Evolutionary conservation across 2,797 vertebrate genomes (phyloP).

Genomic region (Gila robusta): DNA sequence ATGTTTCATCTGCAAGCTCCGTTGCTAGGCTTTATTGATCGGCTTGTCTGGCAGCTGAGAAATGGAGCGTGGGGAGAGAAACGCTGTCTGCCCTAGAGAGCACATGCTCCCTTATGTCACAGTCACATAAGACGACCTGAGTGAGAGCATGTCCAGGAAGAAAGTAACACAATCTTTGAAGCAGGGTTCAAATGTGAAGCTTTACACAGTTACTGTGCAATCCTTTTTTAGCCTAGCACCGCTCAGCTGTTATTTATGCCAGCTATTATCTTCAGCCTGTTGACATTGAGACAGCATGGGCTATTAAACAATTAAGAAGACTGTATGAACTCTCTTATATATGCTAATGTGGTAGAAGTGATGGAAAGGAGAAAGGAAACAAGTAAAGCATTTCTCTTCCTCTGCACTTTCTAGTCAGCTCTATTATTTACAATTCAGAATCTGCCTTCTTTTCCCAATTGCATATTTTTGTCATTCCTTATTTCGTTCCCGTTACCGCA

Average conservation of each 20-base stretch:
- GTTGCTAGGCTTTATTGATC: conserved; percentile 78
- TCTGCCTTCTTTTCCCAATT: conserved; percentile 11
- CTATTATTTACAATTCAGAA: conserved; percentile 33
- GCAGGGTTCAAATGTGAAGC: conserved; percentile 18
- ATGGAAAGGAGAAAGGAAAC: neutral
- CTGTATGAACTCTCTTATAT: conserved; percentile 62
- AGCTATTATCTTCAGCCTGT: conserved; percentile 74
- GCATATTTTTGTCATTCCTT: conserved; percentile 16
- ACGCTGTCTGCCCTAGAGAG: conserved; percentile 56
- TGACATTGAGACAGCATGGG: conserved; percentile 73
- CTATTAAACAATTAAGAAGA: conserved; percentile 77
- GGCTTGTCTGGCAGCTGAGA: conserved; percentile 80
- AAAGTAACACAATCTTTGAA: conserved; percentile 29
- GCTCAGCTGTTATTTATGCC: conserved; percentile 79
- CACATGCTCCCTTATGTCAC: conserved; percentile 45
- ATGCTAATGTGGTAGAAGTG: conserved; percentile 3
- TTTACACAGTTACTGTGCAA: conserved; percentile 7
- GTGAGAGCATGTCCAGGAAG: conserved; percentile 41
- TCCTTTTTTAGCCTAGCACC: conserved; percentile 60
- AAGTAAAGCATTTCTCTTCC: conserved; percentile 13
- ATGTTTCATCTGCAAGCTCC: conserved; percentile 82
- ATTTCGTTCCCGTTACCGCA: conserved; percentile 33
- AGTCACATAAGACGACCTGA: conserved; percentile 43
- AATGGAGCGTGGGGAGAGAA: conserved; percentile 61
- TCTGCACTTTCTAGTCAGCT: conserved; percentile 10